phyloP scores from a whole-genome alignment of 2,113 vertebrate genomes.

The Glaucidium brasilianum region DNA sequence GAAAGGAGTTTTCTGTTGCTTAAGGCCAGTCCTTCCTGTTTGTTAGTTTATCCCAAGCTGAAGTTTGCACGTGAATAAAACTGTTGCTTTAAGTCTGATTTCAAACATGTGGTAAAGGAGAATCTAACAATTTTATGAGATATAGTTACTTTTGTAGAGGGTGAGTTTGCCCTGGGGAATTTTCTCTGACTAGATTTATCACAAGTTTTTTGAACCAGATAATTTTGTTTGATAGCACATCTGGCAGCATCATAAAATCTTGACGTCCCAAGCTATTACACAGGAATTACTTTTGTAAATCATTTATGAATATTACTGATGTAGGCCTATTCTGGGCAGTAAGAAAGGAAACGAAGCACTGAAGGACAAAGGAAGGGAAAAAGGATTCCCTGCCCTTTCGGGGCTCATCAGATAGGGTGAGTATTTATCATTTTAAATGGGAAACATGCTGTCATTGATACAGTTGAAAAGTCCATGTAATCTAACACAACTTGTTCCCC shows the following conservation, averaged over 20 bases:
- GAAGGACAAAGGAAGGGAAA: slow-evolving; percentile 65
- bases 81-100: slow-evolving; percentile 42
- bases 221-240: slow-evolving; percentile 77
- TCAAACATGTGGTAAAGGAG: slow-evolving; percentile 12
- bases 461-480: slow-evolving; percentile 37
- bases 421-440: slow-evolving; percentile 57
- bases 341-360: slow-evolving; percentile 7
- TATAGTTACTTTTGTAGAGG: slow-evolving; percentile 6
- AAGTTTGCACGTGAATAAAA: slow-evolving; percentile 11
- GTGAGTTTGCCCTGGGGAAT: slow-evolving; percentile 47
- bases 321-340: slow-evolving; percentile 58
- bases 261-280: slow-evolving; percentile 70
- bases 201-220: slow-evolving; percentile 72
- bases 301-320: slow-evolving; percentile 75
- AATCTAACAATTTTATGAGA: slow-evolving; percentile 42
- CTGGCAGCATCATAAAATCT: slow-evolving; percentile 77
- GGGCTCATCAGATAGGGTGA: slow-evolving; percentile 22
- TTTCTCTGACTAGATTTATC: slow-evolving; percentile 67
- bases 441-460: slow-evolving; percentile 52
- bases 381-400: slow-evolving; percentile 25
- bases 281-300: slow-evolving; percentile 77
- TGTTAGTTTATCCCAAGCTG: slow-evolving; percentile 4
- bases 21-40: slow-evolving; percentile 49
- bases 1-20: slow-evolving; percentile 50
- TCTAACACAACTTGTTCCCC: slow-evolving; percentile 16